Evolutionary conservation across 2,797 vertebrate genomes (phyloP).

Genomic region (Falco novaeseelandiae): DNA sequence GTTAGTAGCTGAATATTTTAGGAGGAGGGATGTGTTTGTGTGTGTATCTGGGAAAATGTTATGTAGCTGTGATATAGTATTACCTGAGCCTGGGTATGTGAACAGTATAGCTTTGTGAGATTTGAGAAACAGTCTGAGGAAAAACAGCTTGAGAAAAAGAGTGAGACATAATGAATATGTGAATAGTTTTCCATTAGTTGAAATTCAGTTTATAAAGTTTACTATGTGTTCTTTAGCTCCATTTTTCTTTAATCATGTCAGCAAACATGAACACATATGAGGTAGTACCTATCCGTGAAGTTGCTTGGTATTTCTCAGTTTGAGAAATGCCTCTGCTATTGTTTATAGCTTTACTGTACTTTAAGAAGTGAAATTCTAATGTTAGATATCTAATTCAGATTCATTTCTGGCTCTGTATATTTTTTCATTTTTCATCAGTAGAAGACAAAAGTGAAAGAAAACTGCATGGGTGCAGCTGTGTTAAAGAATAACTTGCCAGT

Average conservation of each 20-base stretch:
- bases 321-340: not conserved
- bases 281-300: not conserved
- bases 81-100: not conserved
- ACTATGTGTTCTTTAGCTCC: accelerated
- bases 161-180: not conserved
- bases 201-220: not conserved
- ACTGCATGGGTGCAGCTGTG: accelerated
- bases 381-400: not conserved
- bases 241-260: not conserved
- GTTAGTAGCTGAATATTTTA: not conserved
- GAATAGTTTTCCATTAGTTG: not conserved
- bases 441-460: not conserved
- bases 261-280: not conserved
- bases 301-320: not conserved
- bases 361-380: not conserved
- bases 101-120: not conserved
- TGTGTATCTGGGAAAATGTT: accelerated
- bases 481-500: not conserved
- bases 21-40: not conserved
- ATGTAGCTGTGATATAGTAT: too few relatives aligned
- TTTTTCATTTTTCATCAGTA: not conserved
- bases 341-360: not conserved
- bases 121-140: not conserved
- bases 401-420: not conserved
- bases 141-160: not conserved